phyloP scores from a whole-genome alignment of 2,797 vertebrate genomes.

The Rhincodon typus region DNA sequence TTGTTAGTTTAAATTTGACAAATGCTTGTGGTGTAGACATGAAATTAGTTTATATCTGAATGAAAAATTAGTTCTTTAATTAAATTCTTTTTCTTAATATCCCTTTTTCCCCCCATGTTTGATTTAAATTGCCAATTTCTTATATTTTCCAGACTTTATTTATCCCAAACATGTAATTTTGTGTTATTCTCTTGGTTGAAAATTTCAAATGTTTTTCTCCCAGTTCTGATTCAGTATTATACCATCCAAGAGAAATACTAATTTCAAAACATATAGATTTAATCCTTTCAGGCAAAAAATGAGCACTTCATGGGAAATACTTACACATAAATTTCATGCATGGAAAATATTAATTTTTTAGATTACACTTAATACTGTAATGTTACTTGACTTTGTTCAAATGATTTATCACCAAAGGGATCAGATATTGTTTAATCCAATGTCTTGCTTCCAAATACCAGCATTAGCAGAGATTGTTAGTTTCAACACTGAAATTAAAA shows the following conservation, averaged over 20 bases:
- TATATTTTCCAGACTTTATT: neutral
- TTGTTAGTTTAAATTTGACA: neutral
- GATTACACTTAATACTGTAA: neutral
- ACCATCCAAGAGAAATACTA: no score
- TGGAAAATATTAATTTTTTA: neutral
- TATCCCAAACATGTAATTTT: neutral
- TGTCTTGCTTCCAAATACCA: neutral
- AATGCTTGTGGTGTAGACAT: neutral
- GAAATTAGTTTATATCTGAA: neutral
- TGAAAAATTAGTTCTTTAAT: neutral
- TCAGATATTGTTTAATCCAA: neutral
- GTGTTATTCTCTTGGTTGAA: neutral
- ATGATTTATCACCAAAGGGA: neutral
- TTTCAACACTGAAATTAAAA: neutral
- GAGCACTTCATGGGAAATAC: neutral
- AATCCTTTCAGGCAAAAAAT: neutral
- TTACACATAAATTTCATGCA: neutral
- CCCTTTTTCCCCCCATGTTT: neutral
- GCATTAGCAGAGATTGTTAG: neutral
- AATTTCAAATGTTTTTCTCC: neutral
- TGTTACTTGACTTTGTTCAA: neutral
- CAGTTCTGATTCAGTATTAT: neutral
- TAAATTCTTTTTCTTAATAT: neutral
- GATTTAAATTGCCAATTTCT: neutral
- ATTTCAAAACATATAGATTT: neutral